These are phyloP conservation scores for Suricata suricatta DNA, from an alignment of 2,113 vertebrate species.

Conservation along the genomic window DNA sequence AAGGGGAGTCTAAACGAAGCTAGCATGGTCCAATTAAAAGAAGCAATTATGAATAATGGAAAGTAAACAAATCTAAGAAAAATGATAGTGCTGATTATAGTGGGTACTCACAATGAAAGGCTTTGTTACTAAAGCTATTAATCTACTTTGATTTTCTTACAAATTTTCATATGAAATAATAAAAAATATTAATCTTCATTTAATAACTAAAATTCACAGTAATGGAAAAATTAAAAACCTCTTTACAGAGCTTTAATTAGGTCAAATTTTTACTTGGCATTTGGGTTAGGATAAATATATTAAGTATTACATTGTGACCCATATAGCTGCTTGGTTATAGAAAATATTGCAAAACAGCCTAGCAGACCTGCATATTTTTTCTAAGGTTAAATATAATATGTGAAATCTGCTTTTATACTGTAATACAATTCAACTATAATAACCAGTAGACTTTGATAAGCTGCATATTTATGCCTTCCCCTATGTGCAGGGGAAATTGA, in stretches of 20 bases:
- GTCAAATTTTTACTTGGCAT: conserved; percentile 77
- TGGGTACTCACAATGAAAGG: conserved; percentile 54
- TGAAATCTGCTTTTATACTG: conserved; percentile 65
- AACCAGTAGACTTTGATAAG: conserved; percentile 41
- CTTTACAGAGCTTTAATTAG: conserved; percentile 79
- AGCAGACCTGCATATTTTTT: conserved; percentile 23
- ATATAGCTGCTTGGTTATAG: conserved; percentile 74
- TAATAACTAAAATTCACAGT: conserved; percentile 68
- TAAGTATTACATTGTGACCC: conserved; percentile 79
- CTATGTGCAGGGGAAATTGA: conserved; percentile 14
- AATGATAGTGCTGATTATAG: conserved; percentile 31
- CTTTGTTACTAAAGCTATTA: conserved; percentile 57
- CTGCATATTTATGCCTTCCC: background rate
- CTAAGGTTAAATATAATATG: conserved; percentile 48
- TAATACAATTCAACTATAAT: conserved; percentile 9
- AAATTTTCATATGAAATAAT: conserved; percentile 75
- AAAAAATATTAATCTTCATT: conserved; percentile 73
- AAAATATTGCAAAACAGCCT: conserved; percentile 68
- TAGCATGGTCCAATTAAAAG: conserved; percentile 77
- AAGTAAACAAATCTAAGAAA: conserved; percentile 73
- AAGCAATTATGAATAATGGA: conserved; percentile 77
- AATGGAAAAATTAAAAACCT: conserved; percentile 74
- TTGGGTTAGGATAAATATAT: conserved; percentile 76
- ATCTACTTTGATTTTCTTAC: conserved; percentile 61
- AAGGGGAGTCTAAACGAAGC: conserved; percentile 73